Evolutionary conservation across 2,797 vertebrate species (phyloP).

Genomic region (Anolis apletophallus): DNA sequence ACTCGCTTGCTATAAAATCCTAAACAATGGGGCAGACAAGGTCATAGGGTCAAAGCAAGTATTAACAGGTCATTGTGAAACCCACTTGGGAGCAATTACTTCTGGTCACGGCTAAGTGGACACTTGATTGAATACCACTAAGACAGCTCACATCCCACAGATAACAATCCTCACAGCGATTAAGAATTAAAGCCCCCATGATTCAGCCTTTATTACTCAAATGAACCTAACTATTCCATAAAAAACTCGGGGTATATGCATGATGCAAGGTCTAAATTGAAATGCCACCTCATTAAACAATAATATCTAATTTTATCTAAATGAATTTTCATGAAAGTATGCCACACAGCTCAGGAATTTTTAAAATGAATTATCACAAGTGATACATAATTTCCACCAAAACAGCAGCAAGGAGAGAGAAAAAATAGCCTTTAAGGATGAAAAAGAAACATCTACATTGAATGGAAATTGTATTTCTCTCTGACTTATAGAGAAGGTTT

Average conservation of each 20-base stretch:
- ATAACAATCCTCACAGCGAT: conserved; percentile 99
- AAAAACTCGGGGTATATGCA: conserved; percentile 89
- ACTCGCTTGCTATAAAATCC: conserved; percentile 93
- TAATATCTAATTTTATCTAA: conserved; percentile 90
- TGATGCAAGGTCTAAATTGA: conserved; percentile 87
- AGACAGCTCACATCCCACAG: conserved; percentile 97
- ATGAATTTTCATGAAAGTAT: conserved; percentile 88
- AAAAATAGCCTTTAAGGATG: conserved; percentile 77
- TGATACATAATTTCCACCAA: conserved; percentile 84
- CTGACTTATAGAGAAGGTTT: conserved; percentile 46
- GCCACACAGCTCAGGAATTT: conserved; percentile 87
- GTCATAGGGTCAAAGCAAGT: conserved; percentile 95
- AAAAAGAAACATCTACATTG: conserved; percentile 76
- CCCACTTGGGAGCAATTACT: conserved; percentile 99
- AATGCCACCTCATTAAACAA: conserved; percentile 90
- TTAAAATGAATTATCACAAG: conserved; percentile 87
- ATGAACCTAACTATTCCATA: conserved; percentile 99
- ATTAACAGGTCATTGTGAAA: conserved; percentile 99
- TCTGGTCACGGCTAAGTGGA: conserved; percentile 99
- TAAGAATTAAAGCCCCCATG: conserved; percentile 99
- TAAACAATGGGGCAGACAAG: conserved; percentile 97
- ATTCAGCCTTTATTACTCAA: conserved; percentile 99
- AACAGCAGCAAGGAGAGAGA: conserved; percentile 75
- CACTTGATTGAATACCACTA: conserved; percentile 99
- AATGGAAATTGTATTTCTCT: conserved; percentile 71